These are phyloP conservation scores for Crocuta crocuta DNA, from an alignment of 2,113 vertebrate species.

Conservation along the genomic window DNA sequence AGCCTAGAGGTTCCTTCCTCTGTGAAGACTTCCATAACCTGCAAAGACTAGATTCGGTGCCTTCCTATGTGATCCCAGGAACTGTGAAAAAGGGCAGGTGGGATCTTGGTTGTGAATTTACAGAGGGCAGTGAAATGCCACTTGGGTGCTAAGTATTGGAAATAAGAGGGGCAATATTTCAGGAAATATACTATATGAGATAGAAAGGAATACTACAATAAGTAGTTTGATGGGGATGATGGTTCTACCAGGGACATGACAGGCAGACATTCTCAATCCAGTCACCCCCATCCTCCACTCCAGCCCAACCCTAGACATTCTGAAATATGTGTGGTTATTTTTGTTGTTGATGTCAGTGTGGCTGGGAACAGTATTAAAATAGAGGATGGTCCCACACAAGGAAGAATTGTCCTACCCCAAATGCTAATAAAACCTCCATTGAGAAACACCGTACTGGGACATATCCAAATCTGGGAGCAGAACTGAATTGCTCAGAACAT, in stretches of 20 bases:
- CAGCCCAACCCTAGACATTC: neutral
- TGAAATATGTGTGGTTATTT: neutral
- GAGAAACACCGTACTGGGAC: neutral
- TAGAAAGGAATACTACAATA: constrained; percentile 6
- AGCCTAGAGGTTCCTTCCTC: neutral
- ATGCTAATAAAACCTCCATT: constrained; percentile 39
- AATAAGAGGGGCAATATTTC: neutral
- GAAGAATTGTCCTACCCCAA: constrained; percentile 31
- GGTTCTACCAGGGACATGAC: neutral
- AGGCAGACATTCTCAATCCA: constrained; percentile 3
- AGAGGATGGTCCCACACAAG: neutral
- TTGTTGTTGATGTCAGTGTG: neutral
- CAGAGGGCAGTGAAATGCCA: neutral
- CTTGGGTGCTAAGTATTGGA: neutral
- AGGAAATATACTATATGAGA: neutral
- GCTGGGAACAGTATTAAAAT: neutral
- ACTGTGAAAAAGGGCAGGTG: neutral
- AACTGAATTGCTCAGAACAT: neutral
- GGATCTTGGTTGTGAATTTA: neutral
- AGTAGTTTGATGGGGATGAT: neutral
- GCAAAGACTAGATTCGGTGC: neutral
- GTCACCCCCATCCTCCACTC: neutral
- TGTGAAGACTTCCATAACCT: constrained; percentile 21
- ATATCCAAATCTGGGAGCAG: neutral
- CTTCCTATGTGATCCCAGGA: neutral